Base-by-base conservation (phyloP, 2,113 vertebrate genomes). In the Megaleporinus macrocephalus region DNA sequence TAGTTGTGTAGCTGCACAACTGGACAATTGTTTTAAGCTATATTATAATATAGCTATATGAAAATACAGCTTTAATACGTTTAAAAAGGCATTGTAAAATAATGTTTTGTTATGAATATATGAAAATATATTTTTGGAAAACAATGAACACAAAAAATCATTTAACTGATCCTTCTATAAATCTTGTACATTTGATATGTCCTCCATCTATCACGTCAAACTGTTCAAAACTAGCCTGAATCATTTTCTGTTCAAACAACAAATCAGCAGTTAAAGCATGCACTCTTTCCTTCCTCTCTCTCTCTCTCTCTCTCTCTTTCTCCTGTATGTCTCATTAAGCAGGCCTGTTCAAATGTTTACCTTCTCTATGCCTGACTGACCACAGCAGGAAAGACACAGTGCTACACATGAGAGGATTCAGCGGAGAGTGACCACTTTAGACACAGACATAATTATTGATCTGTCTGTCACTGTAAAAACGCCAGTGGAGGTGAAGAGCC, bases 381-480 rank as follows among this genome's bases (percentile, higher is more conserved):
- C 49, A 75, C 15, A 5, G 72, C 26, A 57, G 61, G 26, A 29
- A 80, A 63, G 16, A 76, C n/a, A 61, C 22, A 26, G 18, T 57
- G 27, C 20, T 11, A 55, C 30, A 62, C 76, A 36, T 68, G 77
- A 73, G 62, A 53, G 69, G 24, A 71, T 33, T 20, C 22, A 57
- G 66, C 65, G n/a, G 41, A 47, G 55, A 27, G 59, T 71, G 68
- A 65, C 72, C 59, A 27, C 7, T 36, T 61, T 51, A 44, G 51
- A 61, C 16, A 53, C 7, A 33, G 55, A 62, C 79, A 73, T 63
- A 78, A 75, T 80, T 76, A 80, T 81, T 55, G 61, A 77, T 74
- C 80, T 68, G 76, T 68, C 71, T 27, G 16, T 69, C 36, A 78
- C 57, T 81, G 75, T 76, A 71, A 41, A 44, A 70, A 62, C 55